phyloP scores from a whole-genome alignment of 2,888 invertebrate species.

The Dryobotodes eremita region DNA sequence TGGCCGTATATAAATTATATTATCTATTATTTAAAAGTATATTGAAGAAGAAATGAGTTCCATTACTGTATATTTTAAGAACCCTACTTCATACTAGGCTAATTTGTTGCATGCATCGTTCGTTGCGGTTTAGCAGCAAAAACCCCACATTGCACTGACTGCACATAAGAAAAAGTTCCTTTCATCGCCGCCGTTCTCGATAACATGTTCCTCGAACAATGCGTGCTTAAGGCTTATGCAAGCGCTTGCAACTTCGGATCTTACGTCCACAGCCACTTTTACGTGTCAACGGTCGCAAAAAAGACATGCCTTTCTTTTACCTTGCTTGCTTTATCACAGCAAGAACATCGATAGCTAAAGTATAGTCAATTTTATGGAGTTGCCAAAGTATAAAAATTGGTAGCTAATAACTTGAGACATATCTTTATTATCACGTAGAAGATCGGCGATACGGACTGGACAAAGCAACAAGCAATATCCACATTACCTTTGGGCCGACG shows the following conservation, averaged over 20 bases:
- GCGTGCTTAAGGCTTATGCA: constrained; percentile 51
- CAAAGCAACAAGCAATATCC: neutral
- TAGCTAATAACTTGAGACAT: neutral
- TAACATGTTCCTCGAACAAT: constrained; percentile 53
- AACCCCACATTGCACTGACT: neutral
- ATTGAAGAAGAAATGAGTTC: neutral
- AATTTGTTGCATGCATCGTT: neutral
- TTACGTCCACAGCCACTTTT: constrained; percentile 25
- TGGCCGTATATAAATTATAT: no score
- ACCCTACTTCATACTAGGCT: neutral
- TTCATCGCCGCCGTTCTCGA: constrained; percentile 32
- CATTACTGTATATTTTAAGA: neutral
- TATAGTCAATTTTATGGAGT: neutral
- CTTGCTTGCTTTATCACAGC: neutral
- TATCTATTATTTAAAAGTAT: neutral
- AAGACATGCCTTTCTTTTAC: constrained; percentile 2
- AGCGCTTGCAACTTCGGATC: constrained; percentile 43
- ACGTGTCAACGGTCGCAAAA: constrained; percentile 19
- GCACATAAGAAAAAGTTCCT: constrained; percentile 19
- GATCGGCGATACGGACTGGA: neutral
- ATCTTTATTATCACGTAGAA: neutral
- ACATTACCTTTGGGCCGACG: neutral
- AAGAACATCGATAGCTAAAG: neutral
- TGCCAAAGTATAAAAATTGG: neutral
- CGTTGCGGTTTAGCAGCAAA: neutral